Percentiles rank a stretch among this genome's conserved stretches.
Conservation (phyloP, 2,113 vertebrate genomes). For the Pituophis catenifer region DNA sequence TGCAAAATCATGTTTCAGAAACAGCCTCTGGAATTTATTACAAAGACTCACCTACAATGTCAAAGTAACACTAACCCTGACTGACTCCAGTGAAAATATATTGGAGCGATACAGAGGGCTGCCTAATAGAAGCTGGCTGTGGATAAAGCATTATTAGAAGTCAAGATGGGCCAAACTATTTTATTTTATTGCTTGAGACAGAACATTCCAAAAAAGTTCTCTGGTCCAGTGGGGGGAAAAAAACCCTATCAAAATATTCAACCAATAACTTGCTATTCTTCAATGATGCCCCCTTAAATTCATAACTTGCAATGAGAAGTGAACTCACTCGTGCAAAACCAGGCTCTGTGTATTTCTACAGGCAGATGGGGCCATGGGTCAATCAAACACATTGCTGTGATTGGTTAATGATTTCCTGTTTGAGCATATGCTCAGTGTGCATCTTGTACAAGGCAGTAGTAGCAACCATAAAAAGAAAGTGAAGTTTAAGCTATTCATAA, state of each 20-base stretch:
- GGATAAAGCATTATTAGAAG: not conserved
- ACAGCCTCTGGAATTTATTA: slow-evolving; percentile 11
- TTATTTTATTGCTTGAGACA: not conserved
- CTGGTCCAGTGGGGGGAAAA: not conserved
- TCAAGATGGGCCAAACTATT: not conserved
- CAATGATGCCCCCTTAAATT: not conserved
- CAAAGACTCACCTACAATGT: not conserved
- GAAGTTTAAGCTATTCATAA: not conserved
- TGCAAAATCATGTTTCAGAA: not conserved
- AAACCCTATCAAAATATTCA: not conserved
- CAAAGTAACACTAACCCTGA: not conserved
- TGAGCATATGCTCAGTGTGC: not conserved
- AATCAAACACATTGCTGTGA: not conserved
- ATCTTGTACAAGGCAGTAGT: not conserved
- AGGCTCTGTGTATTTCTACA: not conserved
- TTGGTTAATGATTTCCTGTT: not conserved
- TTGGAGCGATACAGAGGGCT: not conserved
- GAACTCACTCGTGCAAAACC: not conserved
- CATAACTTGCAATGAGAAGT: not conserved
- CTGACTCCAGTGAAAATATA: not conserved
- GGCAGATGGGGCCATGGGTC: not conserved
- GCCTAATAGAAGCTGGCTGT: not conserved
- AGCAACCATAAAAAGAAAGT: not conserved
- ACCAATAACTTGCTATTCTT: not conserved
- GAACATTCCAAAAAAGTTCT: not conserved